A percentile compares a stretch with the other conserved stretches of the same genome.
Conservation (phyloP, 2,113 vertebrate genomes). For the Antennarius striatus region DNA sequence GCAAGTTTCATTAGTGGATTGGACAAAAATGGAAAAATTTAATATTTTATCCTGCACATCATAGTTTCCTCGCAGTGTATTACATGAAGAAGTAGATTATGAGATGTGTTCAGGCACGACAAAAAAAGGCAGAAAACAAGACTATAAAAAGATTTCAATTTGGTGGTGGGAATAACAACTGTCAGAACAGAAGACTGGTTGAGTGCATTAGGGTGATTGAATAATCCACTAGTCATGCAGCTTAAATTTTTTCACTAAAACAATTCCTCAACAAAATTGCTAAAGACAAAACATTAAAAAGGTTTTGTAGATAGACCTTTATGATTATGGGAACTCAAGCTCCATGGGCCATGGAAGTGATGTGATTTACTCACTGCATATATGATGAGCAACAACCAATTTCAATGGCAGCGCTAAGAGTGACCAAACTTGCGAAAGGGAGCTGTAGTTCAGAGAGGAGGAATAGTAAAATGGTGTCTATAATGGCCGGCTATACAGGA, state of each 20-base stretch:
- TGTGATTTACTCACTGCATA: not conserved
- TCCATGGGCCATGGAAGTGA: not conserved
- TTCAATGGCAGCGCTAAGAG: constrained; percentile 16
- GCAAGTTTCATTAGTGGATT: too few relatives aligned
- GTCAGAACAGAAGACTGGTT: constrained; percentile 35
- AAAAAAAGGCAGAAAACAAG: not conserved
- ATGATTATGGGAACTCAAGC: constrained; percentile 10
- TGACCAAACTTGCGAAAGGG: not conserved
- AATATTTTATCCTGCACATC: constrained; percentile 15
- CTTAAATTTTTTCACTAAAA: constrained; percentile 26
- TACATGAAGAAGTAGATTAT: constrained; percentile 11
- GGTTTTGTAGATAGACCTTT: constrained; percentile 1
- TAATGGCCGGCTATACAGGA: constrained; percentile 8
- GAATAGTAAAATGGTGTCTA: constrained; percentile 19
- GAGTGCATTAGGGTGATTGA: constrained; percentile 31
- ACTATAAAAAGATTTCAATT: constrained; percentile 40
- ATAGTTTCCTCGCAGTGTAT: constrained; percentile 1
- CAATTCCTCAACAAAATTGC: constrained; percentile 1
- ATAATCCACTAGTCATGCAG: constrained; percentile 38
- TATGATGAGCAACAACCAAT: not conserved
- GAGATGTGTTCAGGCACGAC: constrained; percentile 27
- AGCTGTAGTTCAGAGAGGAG: constrained; percentile 14
- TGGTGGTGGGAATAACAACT: constrained; percentile 31
- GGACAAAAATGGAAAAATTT: not conserved
- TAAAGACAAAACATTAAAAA: constrained; percentile 1